Evolutionary conservation across 1,140 invertebrate genomes (phyloP), one percentile per base, ranked within the genome.

Genomic region (Armadillidium nasatum): DNA sequence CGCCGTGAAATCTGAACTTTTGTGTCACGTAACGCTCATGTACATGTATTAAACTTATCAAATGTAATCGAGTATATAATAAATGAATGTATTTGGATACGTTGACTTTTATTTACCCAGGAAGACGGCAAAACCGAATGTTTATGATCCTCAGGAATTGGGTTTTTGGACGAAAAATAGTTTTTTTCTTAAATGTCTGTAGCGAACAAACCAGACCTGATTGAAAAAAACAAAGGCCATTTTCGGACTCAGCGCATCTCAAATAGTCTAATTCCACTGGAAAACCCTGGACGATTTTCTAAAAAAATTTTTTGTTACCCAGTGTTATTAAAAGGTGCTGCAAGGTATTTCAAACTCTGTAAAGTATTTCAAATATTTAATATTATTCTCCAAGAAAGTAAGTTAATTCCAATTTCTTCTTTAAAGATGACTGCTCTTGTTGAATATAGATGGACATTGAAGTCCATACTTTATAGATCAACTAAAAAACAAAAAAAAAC

Each of bases 1-100:
- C 67, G 73, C 73, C 15, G 73, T 73, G 33, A 75, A 75, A 2
- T 75, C 67, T 72, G 21, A 75, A 75, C 54, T 75, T 72, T 71
- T 71, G 69, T 72, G 33, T 75, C 69, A 71, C 10, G 22, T 71
- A 71, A 71, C 13, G 69, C 69, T 71, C 13, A 71, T n/a, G 33
- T 33, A 33, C 33, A 33, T 33, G 33, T 33, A 33, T 33, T 21
- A 71, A 23, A 43, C 22, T 71, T 71, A 71, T 71, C 69, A 71
- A 71, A 71, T 21, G 11, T 71, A 13, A 71, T 71, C 22, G 11
- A 71, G 15, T 71, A 71, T 33, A 33, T 33, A 71, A 71, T 71
- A 15, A 71, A 22, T 71, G 13, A 71, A n/a, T 71, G 13, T 4
- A 71, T 71, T 71, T 71, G 22, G 69, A 71, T n/a, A 71, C 22